Conservation (phyloP, 2,888 invertebrate species). For the Perizoma affinitatum region DNA sequence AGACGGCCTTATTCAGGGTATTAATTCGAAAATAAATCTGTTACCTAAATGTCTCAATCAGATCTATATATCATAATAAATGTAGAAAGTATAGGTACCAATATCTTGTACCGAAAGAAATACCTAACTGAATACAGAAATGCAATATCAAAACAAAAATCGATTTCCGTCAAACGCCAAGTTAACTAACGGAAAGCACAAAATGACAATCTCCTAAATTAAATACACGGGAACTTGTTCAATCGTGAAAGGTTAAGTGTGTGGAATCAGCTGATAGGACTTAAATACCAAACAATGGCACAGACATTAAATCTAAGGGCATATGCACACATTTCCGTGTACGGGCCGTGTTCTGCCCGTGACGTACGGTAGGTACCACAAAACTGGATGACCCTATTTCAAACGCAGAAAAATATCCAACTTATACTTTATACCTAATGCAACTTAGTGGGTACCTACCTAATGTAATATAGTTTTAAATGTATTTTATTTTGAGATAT, state of each 20-base stretch:
- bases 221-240: constrained; percentile 45
- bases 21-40: background rate
- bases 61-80: background rate
- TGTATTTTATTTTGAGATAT: too few species aligned
- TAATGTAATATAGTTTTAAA: too few species aligned
- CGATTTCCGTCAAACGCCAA: constrained; percentile 28
- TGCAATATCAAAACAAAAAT: constrained; percentile 13
- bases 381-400: too few species aligned
- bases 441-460: too few species aligned
- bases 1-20: too few species aligned
- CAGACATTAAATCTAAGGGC: constrained; percentile 53
- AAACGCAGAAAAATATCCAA: too few species aligned
- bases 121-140: constrained; percentile 8
- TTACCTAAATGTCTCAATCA: background rate
- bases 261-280: constrained; percentile 75
- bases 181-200: constrained; percentile 25
- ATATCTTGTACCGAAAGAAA: background rate
- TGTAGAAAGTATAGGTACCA: background rate
- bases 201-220: constrained; percentile 36
- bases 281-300: constrained; percentile 77
- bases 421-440: too few species aligned
- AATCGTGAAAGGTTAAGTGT: constrained; percentile 80
- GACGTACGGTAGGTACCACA: too few species aligned
- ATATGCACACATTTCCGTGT: constrained; percentile 8
- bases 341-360: too few species aligned